phyloP scores from a whole-genome alignment of 2,888 invertebrate species.

The Prostheceraeus crozeri region DNA sequence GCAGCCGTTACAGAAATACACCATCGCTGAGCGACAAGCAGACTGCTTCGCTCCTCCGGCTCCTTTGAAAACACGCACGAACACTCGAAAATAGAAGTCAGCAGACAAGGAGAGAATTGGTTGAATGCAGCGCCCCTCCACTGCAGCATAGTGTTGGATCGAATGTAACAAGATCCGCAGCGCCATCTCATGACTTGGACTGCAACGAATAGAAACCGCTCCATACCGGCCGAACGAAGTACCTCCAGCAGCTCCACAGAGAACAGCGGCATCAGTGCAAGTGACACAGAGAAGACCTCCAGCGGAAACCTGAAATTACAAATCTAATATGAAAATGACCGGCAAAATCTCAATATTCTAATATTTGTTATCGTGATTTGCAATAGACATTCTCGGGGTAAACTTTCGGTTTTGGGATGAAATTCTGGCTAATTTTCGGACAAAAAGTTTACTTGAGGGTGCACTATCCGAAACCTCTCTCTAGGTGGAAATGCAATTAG shows the following conservation, averaged over 20 bases:
- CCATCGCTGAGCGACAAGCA: constrained; percentile 71
- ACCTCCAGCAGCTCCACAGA: constrained; percentile 89
- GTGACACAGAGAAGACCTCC: constrained; percentile 82
- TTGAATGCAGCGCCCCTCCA: constrained; percentile 81
- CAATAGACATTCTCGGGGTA: too few species aligned
- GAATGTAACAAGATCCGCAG: constrained; percentile 81
- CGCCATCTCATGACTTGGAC: constrained; percentile 81
- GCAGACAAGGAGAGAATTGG: constrained; percentile 82
- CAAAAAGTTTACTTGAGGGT: too few species aligned
- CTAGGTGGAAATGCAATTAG: too few species aligned
- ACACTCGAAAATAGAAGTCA: constrained; percentile 91
- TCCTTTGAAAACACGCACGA: constrained; percentile 74
- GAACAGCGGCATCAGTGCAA: constrained; percentile 85
- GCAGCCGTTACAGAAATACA: constrained; percentile 84
- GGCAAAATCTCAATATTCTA: too few species aligned
- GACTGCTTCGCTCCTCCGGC: constrained; percentile 72
- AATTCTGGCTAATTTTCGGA: too few species aligned
- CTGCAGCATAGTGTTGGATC: constrained; percentile 81
- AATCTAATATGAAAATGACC: too few species aligned
- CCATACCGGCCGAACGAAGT: constrained; percentile 89
- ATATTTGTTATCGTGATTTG: too few species aligned
- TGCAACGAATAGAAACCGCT: constrained; percentile 65
- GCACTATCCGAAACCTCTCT: too few species aligned
- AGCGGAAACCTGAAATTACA: too few species aligned
- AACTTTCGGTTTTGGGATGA: too few species aligned